A percentile compares a stretch with the other conserved stretches of the same genome.
These are phyloP conservation scores for Melanotaenia duboulayi DNA, from an alignment of 2,113 vertebrate genomes.

Conservation along the genomic window DNA sequence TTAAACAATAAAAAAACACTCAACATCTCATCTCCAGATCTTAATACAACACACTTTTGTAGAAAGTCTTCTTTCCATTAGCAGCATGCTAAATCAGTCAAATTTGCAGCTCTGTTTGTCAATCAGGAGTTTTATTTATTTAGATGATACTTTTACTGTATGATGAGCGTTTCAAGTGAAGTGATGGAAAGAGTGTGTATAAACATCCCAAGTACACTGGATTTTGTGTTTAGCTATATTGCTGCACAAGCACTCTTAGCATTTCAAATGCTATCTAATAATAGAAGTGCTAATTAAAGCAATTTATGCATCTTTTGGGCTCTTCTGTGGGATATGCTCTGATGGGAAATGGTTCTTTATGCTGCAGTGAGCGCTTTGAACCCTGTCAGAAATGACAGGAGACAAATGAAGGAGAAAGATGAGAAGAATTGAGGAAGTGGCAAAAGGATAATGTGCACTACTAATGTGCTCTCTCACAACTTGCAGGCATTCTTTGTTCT, in stretches of 20 bases:
- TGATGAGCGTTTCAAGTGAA: neutral
- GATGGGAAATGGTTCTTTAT: constrained; percentile 68
- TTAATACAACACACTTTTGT: neutral
- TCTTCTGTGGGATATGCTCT: constrained; percentile 52
- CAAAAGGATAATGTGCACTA: constrained; percentile 42
- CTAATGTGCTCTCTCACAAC: constrained; percentile 33
- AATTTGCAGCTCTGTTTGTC: neutral
- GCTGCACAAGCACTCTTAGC: constrained; percentile 7
- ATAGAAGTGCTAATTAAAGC: constrained; percentile 72
- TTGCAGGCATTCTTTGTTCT: constrained; percentile 28
- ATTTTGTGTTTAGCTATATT: neutral
- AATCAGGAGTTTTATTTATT: neutral
- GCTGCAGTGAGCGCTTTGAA: constrained; percentile 66
- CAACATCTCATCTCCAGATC: neutral
- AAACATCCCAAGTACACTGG: neutral
- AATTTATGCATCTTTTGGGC: constrained; percentile 63
- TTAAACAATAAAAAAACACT: neutral
- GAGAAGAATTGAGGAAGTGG: constrained; percentile 46
- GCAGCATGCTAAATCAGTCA: neutral
- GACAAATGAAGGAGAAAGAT: constrained; percentile 54
- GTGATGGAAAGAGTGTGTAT: neutral
- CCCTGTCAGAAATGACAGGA: constrained; percentile 63
- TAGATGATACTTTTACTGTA: neutral
- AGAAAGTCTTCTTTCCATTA: neutral
- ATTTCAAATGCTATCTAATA: constrained; percentile 57